Percentiles rank a stretch among this genome's conserved stretches.
Evolutionary conservation across 2,797 vertebrate species (phyloP).

Genomic region (Sebastes dallii): DNA sequence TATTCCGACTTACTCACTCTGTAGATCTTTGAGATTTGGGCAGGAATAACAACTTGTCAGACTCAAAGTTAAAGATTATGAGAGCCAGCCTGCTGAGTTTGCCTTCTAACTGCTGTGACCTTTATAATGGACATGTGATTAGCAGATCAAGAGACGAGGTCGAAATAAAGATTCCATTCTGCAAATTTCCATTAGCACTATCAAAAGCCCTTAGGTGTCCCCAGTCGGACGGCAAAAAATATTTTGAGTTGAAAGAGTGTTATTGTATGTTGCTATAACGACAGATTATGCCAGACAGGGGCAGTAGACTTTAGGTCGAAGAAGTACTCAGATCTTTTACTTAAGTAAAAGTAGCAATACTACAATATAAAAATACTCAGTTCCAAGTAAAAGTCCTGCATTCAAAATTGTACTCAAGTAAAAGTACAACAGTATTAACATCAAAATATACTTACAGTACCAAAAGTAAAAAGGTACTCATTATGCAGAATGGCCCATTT

Average conservation of each 20-base stretch:
- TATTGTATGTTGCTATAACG: neutral
- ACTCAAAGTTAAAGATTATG: slow-evolving; percentile 6
- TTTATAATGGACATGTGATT: neutral
- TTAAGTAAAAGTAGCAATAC: too few relatives aligned
- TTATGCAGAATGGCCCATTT: too few relatives aligned
- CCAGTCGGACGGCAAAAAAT: neutral
- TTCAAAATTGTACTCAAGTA: too few relatives aligned
- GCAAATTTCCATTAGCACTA: neutral
- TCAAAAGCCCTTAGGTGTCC: neutral
- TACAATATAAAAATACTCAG: too few relatives aligned
- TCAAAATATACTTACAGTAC: too few relatives aligned
- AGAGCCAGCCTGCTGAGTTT: neutral
- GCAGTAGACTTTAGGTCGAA: neutral
- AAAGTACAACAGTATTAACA: too few relatives aligned
- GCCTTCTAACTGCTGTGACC: slow-evolving; percentile 5
- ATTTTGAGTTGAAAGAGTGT: neutral
- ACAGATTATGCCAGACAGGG: neutral
- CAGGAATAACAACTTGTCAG: neutral
- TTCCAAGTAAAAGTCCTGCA: too few relatives aligned
- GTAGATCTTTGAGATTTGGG: neutral
- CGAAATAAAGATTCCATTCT: neutral
- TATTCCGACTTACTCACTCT: neutral
- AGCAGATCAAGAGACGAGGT: neutral
- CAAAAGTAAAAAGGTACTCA: too few relatives aligned
- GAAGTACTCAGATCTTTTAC: too few relatives aligned